Base-by-base conservation (phyloP, 2,888 invertebrate genomes). In the Brachylomia viminalis region DNA sequence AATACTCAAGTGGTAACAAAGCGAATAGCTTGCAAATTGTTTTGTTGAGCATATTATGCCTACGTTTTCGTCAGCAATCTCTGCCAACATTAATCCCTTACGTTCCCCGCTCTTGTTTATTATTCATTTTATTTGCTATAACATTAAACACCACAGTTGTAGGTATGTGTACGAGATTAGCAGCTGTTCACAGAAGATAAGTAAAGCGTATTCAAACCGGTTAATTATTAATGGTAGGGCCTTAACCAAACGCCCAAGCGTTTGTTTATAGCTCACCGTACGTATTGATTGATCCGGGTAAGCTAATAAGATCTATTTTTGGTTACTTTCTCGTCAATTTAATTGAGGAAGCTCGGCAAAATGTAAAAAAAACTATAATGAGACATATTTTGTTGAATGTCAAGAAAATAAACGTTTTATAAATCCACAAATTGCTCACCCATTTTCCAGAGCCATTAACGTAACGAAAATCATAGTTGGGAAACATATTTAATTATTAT, bases 11-110 rank as follows among this genome's bases (percentile, higher is more conserved):
- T 69, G 65, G 75, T 74, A 73, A 79, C 82, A 81, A 83, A 84
- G 83, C 73, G 87, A 85, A 87, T 87, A 78, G 82, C 84, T 88
- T 88, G 84, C 85, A 89, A 90, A 90, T 89, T 87, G 86, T 83
- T 85, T 78, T 85, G 83, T 79, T 65, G 70, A 81, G 68, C 75
- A 64, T 65, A 61, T 64, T 65, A 61, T 64, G 64, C 62, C 66
- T 64, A 56, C 58, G 64, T 61, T 54, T 73, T 58, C 75, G 64
- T 66, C 75, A 79, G 59, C 61, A 68, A 33, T 56, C 80, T 77
- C 72, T 23, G 33, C 66, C 58, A 73, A 72, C 83, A 80, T 83
- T 76, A 82, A 80, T 83, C 85, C 77, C 66, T 75, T 74, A 73
- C 75, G 58, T 72, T 68, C 67, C 56, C 65, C 33, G 65, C 71